These are phyloP conservation scores for Caenorhabditis brenneri DNA, from an alignment of 1,140 invertebrate species.

Conservation along the genomic window DNA sequence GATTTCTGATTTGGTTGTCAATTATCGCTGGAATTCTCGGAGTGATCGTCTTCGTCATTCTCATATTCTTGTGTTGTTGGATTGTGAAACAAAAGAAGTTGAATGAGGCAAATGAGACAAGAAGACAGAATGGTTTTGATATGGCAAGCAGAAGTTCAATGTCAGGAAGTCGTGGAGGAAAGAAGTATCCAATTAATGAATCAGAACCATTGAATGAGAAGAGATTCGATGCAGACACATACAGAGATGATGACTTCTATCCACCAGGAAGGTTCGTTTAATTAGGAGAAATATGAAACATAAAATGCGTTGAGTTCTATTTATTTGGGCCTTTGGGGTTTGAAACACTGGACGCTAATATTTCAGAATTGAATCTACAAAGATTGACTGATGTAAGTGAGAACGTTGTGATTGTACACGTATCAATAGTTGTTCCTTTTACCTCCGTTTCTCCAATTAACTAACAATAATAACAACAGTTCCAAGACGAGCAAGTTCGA, in stretches of 20 bases:
- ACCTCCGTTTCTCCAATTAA: too few species aligned
- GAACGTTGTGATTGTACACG: background rate
- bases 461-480: too few species aligned
- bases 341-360: background rate
- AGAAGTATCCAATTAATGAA: constrained; percentile 37
- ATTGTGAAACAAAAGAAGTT: constrained; percentile 34
- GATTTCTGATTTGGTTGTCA: constrained; percentile 67
- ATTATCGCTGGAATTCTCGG: constrained; percentile 58
- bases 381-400: constrained; percentile 36
- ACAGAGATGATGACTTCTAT: constrained; percentile 12
- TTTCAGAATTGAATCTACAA: background rate
- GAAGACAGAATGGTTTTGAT: constrained; percentile 26
- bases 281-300: too few species aligned
- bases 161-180: constrained; percentile 24
- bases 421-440: background rate
- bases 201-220: constrained; percentile 45
- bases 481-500: too few species aligned
- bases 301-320: too few species aligned
- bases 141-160: constrained; percentile 26
- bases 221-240: constrained; percentile 24
- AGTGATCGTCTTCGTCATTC: constrained; percentile 36
- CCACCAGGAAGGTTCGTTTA: background rate
- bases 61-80: constrained; percentile 47
- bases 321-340: background rate
- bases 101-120: constrained; percentile 11